A percentile compares a stretch with the other conserved stretches of the same genome.
These are phyloP conservation scores for Harpagoxenus sublaevis DNA, from an alignment of 2,888 invertebrate species.

Conservation along the genomic window DNA sequence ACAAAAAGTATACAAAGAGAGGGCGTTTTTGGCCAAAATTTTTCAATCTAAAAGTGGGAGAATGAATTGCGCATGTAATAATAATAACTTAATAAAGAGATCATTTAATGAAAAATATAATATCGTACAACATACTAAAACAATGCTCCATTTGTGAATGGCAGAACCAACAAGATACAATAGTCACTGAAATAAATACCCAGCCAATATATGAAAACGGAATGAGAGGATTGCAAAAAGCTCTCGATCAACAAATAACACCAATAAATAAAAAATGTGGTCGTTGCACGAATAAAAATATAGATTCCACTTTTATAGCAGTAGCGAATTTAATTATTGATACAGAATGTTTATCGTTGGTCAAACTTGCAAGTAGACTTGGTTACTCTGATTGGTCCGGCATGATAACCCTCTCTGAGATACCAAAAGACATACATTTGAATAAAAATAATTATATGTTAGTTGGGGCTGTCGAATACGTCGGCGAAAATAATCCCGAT, in stretches of 20 bases:
- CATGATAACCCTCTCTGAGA: not conserved
- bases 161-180: not conserved
- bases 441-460: not conserved
- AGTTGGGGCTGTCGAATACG: not conserved
- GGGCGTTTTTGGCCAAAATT: not conserved
- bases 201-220: not conserved
- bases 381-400: too few species aligned
- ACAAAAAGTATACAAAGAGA: not conserved
- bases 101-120: not conserved
- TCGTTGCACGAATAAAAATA: not conserved
- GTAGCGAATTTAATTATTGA: not conserved
- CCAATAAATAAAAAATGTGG: not conserved
- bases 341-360: not conserved
- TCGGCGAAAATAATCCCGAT: not conserved
- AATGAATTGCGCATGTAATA: not conserved
- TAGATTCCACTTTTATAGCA: not conserved
- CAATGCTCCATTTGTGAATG: not conserved
- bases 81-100: not conserved
- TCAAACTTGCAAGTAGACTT: not conserved
- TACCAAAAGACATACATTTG: not conserved
- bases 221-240: not conserved
- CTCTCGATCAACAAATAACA: not conserved
- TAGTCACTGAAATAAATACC: not conserved
- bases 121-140: not conserved
- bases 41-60: not conserved